Conservation (phyloP, 1,140 invertebrate genomes). For the Triops cancriformis region DNA sequence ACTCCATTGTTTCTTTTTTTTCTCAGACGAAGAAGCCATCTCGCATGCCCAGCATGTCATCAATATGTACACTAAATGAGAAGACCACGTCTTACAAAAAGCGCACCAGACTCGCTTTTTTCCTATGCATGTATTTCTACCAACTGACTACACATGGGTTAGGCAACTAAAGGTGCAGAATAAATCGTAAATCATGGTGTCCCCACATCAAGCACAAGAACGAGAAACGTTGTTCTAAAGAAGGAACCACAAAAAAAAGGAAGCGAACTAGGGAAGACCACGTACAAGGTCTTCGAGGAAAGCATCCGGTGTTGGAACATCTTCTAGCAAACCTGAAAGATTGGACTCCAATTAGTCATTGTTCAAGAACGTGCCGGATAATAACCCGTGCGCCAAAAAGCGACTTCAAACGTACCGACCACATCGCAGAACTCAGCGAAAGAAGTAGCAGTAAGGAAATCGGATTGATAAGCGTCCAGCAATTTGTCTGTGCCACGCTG, state of each 20-base stretch:
- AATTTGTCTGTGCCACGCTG: constrained; percentile 77
- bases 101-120: not conserved
- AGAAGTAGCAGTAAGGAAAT: constrained; percentile 78
- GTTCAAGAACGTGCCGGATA: not conserved
- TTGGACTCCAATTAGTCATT: constrained; percentile 6
- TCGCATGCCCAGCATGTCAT: not conserved
- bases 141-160: not conserved
- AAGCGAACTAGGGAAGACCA: constrained; percentile 29
- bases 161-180: not conserved
- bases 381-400: constrained; percentile 15
- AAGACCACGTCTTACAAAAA: not conserved
- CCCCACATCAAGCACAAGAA: not conserved
- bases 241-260: constrained; percentile 16
- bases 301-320: constrained; percentile 49
- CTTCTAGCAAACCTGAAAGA: constrained; percentile 52
- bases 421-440: constrained; percentile 88
- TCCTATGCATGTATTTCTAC: not conserved
- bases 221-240: not conserved
- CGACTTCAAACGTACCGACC: constrained; percentile 47
- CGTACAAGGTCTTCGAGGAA: constrained; percentile 46
- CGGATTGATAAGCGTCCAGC: constrained; percentile 71
- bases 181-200: not conserved
- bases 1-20: not conserved
- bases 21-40: not conserved
- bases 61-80: not conserved